Conservation (phyloP, 2,113 vertebrate species). For the Cavia aperea region DNA sequence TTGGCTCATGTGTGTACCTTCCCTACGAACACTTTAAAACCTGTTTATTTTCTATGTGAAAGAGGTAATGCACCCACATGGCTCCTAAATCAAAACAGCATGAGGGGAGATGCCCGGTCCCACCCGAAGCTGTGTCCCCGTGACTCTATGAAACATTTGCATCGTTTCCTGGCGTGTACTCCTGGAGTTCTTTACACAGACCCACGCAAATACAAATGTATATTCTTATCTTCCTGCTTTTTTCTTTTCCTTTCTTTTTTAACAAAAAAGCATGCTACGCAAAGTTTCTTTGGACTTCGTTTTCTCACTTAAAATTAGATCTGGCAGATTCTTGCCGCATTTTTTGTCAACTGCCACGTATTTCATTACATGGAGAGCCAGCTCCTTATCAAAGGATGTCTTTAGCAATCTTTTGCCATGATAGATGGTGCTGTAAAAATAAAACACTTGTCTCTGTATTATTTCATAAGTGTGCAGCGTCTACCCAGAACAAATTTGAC, state of each 20-base stretch:
- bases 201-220: not conserved
- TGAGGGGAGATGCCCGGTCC: not conserved
- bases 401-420: not conserved
- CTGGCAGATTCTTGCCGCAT: not conserved
- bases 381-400: not conserved
- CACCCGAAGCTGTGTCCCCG: too few relatives aligned
- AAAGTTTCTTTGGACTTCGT: not conserved
- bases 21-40: not conserved
- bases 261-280: not conserved
- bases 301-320: constrained; percentile 23
- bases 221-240: not conserved
- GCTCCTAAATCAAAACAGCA: not conserved
- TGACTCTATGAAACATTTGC: too few relatives aligned
- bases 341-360: not conserved
- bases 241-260: not conserved
- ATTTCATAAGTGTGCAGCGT: not conserved
- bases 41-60: constrained; percentile 15
- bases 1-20: not conserved
- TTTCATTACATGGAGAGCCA: not conserved
- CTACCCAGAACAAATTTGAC: not conserved
- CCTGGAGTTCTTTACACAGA: not conserved
- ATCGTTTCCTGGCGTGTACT: not conserved
- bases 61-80: not conserved
- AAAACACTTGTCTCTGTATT: not conserved
- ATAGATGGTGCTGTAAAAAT: not conserved